Base-by-base conservation (phyloP, 2,113 vertebrate genomes). In the Silurus asotus region DNA sequence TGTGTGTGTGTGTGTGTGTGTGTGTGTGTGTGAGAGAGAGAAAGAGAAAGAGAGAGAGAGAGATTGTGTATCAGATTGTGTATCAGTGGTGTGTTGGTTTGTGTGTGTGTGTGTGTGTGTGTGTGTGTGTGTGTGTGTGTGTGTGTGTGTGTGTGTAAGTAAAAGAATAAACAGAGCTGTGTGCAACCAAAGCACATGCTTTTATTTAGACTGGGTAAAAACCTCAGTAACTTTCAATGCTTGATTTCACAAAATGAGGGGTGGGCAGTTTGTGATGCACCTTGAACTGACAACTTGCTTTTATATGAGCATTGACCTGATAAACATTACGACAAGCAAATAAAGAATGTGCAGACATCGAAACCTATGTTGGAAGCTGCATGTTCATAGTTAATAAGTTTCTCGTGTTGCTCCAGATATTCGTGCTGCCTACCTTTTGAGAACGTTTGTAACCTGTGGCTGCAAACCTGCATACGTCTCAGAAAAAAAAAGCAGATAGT, bases 301-400 rank as follows among this genome's bases (percentile, higher is more conserved):
- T 89, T 84, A 74, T 80, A n/a, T 74, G 51, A 51, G 56, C 45
- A 82, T 25, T 84, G 76, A 88, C 83, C 87, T 82, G 82, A 88
- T 84, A 89, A 89, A 90, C 61, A 81, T 56, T 23, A 49, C 15
- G 23, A 62, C 70, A 81, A 76, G 53, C 58, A 58, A 69, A 83
- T 62, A 10, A 75, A 79, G n/a, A 23, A 81, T 45, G 45, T 61
- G 48, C 81, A 59, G 61, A 58, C 65, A 74, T 88, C 75, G 55
- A 56, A 74, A 72, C 53, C 65, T 59, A 23, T 45, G 53, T 74
- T 59, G 81, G 58, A 37, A 45, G 59, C 76, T 84, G 48, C 19
- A 74, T 48, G 37, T 80, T 56, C 58, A 65, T 61, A 72, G 51
- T 72, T 77, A 72, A 84, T 84, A 48, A 4, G 19, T 64, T 75